A percentile compares a stretch with the other conserved stretches of the same genome.
Evolutionary conservation across 2,113 vertebrate species (phyloP).

Genomic region (Abramis brama): DNA sequence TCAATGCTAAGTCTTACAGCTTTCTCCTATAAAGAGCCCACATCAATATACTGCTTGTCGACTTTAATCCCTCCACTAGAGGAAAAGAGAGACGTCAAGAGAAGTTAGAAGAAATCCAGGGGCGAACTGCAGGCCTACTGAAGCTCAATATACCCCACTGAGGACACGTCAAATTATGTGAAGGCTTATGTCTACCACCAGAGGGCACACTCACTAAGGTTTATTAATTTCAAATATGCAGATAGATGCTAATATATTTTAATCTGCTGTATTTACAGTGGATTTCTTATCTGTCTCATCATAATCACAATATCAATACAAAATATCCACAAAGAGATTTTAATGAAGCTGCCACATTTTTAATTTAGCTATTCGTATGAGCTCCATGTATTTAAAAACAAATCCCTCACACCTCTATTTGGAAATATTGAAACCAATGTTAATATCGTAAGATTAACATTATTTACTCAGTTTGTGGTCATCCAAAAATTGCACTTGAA

Average conservation of each 20-base stretch:
- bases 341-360: not conserved
- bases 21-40: slow-evolving; percentile 69
- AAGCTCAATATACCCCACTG: slow-evolving; percentile 51
- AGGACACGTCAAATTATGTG: slow-evolving; percentile 53
- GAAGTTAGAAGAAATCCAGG: slow-evolving; percentile 68
- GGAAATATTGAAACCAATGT: not conserved
- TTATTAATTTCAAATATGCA: not conserved
- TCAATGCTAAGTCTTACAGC: slow-evolving; percentile 64
- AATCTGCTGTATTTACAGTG: not conserved
- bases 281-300: not conserved
- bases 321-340: not conserved
- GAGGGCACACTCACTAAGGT: slow-evolving; percentile 60
- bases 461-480: not conserved
- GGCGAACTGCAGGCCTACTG: slow-evolving; percentile 59
- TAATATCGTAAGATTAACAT: not conserved
- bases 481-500: no score
- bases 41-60: slow-evolving; percentile 59
- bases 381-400: not conserved
- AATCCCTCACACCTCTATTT: not conserved
- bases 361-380: not conserved
- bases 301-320: not conserved
- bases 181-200: slow-evolving; percentile 59
- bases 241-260: not conserved
- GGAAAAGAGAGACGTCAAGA: slow-evolving; percentile 75
- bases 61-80: slow-evolving; percentile 64